Evolutionary conservation across 2,797 vertebrate genomes (phyloP).

Genomic region (Simalia tracyae): DNA sequence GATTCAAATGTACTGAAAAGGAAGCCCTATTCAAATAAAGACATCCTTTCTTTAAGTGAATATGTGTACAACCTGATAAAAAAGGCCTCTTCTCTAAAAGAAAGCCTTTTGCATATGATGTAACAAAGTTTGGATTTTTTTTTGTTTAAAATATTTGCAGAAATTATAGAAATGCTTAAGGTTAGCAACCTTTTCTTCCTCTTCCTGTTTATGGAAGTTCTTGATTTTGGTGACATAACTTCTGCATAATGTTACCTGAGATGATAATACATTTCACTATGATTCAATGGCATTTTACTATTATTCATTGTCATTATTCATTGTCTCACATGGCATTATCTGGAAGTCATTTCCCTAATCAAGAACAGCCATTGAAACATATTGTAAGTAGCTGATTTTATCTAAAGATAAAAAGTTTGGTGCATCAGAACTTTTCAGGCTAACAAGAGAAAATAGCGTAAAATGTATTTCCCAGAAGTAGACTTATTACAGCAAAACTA

Average conservation of each 20-base stretch:
- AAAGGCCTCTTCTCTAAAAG: neutral
- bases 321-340: neutral
- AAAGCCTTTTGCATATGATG: neutral
- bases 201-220: neutral
- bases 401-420: neutral
- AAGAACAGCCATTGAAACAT: neutral
- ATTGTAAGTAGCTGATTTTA: neutral
- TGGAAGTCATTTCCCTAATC: neutral
- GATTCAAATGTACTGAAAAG: neutral
- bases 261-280: neutral
- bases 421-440: neutral
- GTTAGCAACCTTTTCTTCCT: neutral
- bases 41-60: neutral
- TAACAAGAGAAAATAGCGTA: neutral
- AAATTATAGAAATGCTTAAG: neutral
- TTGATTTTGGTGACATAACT: neutral
- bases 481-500: neutral
- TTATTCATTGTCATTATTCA: neutral
- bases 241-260: neutral
- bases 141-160: slow-evolving; percentile 1
- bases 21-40: neutral
- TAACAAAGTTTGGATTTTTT: slow-evolving; percentile 10
- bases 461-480: neutral
- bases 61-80: neutral
- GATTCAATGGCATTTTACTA: neutral